Conservation (phyloP, 92 coral and sea anemone species). For the Porites lobata region DNA sequence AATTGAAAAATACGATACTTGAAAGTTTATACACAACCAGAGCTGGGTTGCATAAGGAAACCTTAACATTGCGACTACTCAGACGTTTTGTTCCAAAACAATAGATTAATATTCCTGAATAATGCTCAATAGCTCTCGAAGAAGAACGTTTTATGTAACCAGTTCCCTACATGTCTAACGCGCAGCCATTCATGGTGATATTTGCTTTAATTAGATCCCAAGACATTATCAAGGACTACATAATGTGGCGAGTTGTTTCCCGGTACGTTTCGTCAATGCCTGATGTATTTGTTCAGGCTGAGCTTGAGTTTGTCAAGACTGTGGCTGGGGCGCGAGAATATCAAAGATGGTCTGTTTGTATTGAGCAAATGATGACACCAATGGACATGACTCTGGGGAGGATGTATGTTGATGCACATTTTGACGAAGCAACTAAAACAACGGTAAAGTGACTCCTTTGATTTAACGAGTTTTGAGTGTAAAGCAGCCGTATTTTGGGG, state of each 20-base stretch:
- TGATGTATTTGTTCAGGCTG: constrained; percentile 42
- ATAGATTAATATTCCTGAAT: too few relatives aligned
- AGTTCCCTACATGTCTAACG: too few relatives aligned
- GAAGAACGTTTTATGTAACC: too few relatives aligned
- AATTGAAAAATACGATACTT: too few relatives aligned
- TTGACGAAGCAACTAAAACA: constrained; percentile 70
- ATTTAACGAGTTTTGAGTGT: too few relatives aligned
- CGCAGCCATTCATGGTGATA: too few relatives aligned
- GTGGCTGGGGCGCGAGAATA: constrained; percentile 4
- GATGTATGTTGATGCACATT: constrained; percentile 74
- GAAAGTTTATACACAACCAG: too few relatives aligned
- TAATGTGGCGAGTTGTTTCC: constrained; percentile 74
- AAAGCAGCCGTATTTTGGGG: background rate
- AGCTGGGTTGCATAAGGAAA: too few relatives aligned
- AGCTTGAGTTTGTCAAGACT: background rate
- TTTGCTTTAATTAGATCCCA: background rate
- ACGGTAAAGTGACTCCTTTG: constrained; percentile 31
- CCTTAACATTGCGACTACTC: too few relatives aligned
- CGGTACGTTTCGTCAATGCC: constrained; percentile 42
- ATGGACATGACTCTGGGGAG: constrained; percentile 54
- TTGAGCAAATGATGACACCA: constrained; percentile 27
- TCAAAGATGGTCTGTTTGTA: constrained; percentile 52
- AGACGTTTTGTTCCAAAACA: too few relatives aligned
- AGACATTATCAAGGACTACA: constrained; percentile 37
- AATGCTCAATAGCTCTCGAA: too few relatives aligned